Conservation (phyloP, 2,797 vertebrate genomes). For the Acanthornis magna region DNA sequence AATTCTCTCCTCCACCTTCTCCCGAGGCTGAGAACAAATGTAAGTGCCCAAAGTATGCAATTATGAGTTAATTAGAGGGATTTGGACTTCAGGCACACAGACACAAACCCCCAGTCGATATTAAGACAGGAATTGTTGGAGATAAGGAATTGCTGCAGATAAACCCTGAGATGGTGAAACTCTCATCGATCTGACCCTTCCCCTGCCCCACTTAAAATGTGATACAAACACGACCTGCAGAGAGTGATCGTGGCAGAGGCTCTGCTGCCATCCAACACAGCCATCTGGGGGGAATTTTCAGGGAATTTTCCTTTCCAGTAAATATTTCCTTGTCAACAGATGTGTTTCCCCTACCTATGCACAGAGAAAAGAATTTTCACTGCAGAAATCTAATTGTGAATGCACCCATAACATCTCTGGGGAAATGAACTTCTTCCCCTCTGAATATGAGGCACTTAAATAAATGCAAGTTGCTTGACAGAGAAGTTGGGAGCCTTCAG, state of each 20-base stretch:
- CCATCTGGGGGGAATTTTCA: neutral
- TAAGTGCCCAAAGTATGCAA: neutral
- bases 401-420: neutral
- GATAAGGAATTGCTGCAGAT: neutral
- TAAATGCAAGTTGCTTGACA: neutral
- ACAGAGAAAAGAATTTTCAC: neutral
- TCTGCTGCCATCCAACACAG: neutral
- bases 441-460: neutral
- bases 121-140: neutral
- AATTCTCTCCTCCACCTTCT: neutral
- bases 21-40: neutral
- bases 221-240: neutral
- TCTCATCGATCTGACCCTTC: neutral
- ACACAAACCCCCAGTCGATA: neutral
- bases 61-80: neutral
- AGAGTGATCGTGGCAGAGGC: accelerated
- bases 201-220: neutral
- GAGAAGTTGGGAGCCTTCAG: neutral
- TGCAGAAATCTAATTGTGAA: neutral
- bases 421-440: neutral
- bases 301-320: neutral
- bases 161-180: neutral
- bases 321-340: neutral
- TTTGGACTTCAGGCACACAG: neutral
- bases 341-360: neutral